phyloP scores from a whole-genome alignment of 2,797 vertebrate genomes.

The Rhodeus uyekii region DNA sequence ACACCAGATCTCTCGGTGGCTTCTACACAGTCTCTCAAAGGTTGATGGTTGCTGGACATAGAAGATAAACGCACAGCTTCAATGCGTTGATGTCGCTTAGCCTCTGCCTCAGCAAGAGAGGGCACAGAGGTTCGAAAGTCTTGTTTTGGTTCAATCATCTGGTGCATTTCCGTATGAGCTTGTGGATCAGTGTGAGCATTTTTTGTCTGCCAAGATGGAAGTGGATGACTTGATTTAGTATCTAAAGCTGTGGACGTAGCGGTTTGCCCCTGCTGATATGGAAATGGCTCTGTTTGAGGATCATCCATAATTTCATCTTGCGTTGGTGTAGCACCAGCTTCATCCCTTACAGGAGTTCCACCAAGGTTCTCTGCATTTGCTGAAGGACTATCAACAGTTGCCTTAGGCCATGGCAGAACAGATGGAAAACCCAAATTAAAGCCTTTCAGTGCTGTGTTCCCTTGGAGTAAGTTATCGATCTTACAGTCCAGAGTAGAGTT shows the following conservation, averaged over 20 bases:
- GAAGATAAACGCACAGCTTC: slow-evolving; percentile 26
- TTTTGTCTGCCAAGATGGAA: slow-evolving; percentile 42
- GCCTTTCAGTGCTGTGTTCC: slow-evolving; percentile 85
- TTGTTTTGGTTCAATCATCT: slow-evolving; percentile 27
- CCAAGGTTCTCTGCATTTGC: slow-evolving; percentile 84
- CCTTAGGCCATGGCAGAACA: slow-evolving; percentile 57
- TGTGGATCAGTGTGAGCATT: slow-evolving; percentile 32
- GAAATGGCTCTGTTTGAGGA: slow-evolving; percentile 69
- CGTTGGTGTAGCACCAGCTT: slow-evolving; percentile 93
- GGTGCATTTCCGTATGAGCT: neutral
- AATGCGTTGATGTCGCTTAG: slow-evolving; percentile 4
- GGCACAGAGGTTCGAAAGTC: slow-evolving; percentile 13
- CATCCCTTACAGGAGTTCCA: slow-evolving; percentile 92
- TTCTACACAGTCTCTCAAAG: slow-evolving; percentile 60
- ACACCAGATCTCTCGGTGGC: slow-evolving; percentile 79
- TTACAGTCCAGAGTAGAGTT: slow-evolving; percentile 90
- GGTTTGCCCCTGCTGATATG: slow-evolving; percentile 30
- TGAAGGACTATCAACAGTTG: slow-evolving; percentile 64
- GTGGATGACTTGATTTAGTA: neutral
- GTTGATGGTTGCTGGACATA: slow-evolving; percentile 19
- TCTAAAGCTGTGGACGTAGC: slow-evolving; percentile 4
- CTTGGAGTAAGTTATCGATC: slow-evolving; percentile 93
- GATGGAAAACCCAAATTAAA: slow-evolving; percentile 84
- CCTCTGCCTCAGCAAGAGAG: slow-evolving; percentile 9
- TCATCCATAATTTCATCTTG: slow-evolving; percentile 98